Conservation (phyloP, 2,113 vertebrate species). For the Pipra filicauda region DNA sequence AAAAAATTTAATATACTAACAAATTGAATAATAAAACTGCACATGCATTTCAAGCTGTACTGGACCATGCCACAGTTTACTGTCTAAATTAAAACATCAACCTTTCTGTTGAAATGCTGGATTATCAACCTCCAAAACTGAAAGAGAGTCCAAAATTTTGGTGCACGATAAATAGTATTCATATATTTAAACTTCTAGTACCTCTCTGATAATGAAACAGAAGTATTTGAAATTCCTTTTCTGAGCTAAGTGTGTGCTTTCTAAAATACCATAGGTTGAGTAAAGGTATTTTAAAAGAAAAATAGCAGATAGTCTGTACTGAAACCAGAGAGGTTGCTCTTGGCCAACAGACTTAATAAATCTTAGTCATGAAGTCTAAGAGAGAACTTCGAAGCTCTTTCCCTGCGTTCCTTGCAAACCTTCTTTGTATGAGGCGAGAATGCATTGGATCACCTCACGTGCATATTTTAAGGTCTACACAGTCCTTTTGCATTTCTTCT, state of each 20-base stretch:
- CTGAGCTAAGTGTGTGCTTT: neutral
- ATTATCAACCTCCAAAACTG: neutral
- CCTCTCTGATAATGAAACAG: neutral
- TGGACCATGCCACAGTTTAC: neutral
- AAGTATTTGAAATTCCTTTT: neutral
- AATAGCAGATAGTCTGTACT: neutral
- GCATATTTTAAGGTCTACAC: neutral
- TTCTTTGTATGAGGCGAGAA: neutral
- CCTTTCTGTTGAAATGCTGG: neutral
- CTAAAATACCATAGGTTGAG: neutral
- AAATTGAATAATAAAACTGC: neutral
- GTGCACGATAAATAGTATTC: neutral
- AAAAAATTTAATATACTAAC: neutral
- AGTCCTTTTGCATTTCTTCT: neutral
- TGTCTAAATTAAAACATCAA: neutral
- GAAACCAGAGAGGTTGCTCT: neutral
- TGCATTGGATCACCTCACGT: neutral
- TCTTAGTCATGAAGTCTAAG: neutral
- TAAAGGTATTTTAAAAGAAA: neutral
- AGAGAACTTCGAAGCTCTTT: neutral
- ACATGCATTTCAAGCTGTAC: neutral
- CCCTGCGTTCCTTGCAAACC: neutral
- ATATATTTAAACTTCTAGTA: neutral
- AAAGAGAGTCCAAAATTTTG: neutral
- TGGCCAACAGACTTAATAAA: neutral